These are phyloP conservation scores for Hirundichthys speculiger DNA, from an alignment of 2,113 vertebrate genomes.

Conservation along the genomic window DNA sequence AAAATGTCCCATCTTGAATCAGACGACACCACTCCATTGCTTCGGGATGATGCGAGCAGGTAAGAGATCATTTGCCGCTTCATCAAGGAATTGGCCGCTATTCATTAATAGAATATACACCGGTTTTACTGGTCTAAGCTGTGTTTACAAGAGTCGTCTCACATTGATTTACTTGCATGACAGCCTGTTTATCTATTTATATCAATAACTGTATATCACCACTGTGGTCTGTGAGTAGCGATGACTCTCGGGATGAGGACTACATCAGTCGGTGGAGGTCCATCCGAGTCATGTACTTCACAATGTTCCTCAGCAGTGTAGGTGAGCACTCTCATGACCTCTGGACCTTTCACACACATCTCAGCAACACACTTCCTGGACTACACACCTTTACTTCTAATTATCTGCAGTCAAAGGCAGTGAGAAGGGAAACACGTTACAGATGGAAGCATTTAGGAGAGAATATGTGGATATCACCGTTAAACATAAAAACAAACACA, in stretches of 20 bases:
- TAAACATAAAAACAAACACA: no score
- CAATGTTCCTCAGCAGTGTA: conserved; percentile 98
- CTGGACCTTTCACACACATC: not conserved
- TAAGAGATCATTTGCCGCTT: conserved; percentile 69
- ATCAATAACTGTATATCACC: not conserved
- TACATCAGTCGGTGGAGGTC: conserved; percentile 91
- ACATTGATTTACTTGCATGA: no score
- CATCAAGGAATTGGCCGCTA: not conserved
- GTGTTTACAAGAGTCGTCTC: no score
- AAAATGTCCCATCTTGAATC: conserved; percentile 67
- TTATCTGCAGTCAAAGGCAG: no score
- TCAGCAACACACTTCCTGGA: not conserved
- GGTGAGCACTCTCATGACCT: conserved; percentile 80
- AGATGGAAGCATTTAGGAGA: no score
- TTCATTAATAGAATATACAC: not conserved
- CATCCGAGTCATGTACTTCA: conserved; percentile 94
- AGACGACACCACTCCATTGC: conserved; percentile 66
- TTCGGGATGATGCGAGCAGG: conserved; percentile 77
- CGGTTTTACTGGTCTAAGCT: no score
- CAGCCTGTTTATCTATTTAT: no score
- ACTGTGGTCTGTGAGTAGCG: conserved; percentile 60
- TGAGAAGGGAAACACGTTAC: no score
- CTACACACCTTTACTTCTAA: not conserved
- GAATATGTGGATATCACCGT: no score
- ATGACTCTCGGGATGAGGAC: conserved; percentile 75